A percentile compares a stretch with the other conserved stretches of the same genome.
These are phyloP conservation scores for Alitta virens DNA, from an alignment of 2,888 invertebrate species.

Conservation along the genomic window DNA sequence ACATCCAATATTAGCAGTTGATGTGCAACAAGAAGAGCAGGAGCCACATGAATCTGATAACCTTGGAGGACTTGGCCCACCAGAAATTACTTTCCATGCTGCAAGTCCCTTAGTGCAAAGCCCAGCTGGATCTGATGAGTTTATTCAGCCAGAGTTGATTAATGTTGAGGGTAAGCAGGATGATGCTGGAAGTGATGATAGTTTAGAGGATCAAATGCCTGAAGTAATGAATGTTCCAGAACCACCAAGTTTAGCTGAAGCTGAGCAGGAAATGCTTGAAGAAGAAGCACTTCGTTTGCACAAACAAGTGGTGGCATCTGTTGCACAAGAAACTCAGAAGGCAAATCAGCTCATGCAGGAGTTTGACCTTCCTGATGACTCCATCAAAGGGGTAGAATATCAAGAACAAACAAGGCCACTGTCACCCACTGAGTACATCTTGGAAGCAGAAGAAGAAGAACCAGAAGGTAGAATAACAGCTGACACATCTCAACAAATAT, in stretches of 20 bases:
- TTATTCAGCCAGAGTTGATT: slow-evolving; percentile 7
- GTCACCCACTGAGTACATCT: slow-evolving; percentile 46
- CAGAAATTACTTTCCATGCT: slow-evolving; percentile 27
- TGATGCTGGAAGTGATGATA: slow-evolving; percentile 3
- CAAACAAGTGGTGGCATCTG: slow-evolving; percentile 26
- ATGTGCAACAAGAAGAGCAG: too few species aligned
- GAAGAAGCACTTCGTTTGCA: slow-evolving; percentile 10
- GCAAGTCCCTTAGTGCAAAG: slow-evolving; percentile 31
- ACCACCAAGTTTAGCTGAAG: neutral
- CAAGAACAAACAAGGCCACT: slow-evolving; percentile 34
- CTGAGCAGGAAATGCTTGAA: neutral
- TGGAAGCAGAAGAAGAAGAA: slow-evolving; percentile 37
- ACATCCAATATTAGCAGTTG: too few species aligned
- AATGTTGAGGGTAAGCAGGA: slow-evolving; percentile 17
- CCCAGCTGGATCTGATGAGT: slow-evolving; percentile 22
- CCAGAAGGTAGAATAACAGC: slow-evolving; percentile 39
- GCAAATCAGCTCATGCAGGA: slow-evolving; percentile 24
- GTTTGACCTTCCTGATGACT: slow-evolving; percentile 2
- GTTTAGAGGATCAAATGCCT: neutral
- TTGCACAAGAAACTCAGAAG: slow-evolving; percentile 34
- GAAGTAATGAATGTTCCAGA: slow-evolving; percentile 1
- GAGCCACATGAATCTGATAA: too few species aligned
- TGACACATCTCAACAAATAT: slow-evolving; percentile 50
- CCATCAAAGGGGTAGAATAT: slow-evolving; percentile 6
- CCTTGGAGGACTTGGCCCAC: slow-evolving; percentile 12